These are phyloP conservation scores for Ditula angustiorana DNA, from an alignment of 2,888 invertebrate species.

Conservation along the genomic window DNA sequence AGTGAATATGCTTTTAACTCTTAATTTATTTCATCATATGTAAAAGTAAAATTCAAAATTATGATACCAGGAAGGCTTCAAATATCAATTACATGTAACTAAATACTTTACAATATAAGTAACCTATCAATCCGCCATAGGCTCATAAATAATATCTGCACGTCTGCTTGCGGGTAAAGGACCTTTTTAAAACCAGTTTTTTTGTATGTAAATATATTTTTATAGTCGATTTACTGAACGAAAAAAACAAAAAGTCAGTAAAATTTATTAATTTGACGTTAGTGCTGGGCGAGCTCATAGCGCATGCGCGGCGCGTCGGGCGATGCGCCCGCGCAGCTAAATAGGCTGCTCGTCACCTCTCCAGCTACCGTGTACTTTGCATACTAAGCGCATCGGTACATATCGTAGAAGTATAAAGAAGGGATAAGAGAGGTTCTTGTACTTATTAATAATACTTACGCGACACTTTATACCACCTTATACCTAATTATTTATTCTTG, in stretches of 20 bases:
- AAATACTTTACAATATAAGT: neutral
- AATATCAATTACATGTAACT: too few species aligned
- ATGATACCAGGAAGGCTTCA: too few species aligned
- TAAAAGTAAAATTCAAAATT: too few species aligned
- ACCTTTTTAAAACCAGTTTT: constrained; percentile 29
- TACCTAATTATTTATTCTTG: too few species aligned
- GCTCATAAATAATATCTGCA: constrained; percentile 36
- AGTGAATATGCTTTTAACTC: too few species aligned
- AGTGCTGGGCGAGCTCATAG: constrained; percentile 43
- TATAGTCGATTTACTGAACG: constrained; percentile 33
- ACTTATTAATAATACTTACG: neutral
- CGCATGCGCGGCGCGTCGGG: constrained; percentile 56
- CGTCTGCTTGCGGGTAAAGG: constrained; percentile 30
- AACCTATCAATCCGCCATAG: neutral
- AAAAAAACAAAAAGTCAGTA: constrained; percentile 34
- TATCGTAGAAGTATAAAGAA: constrained; percentile 47
- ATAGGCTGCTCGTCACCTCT: constrained; percentile 78
- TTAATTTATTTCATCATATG: too few species aligned
- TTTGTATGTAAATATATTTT: constrained; percentile 27
- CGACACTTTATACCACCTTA: too few species aligned
- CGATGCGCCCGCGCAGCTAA: constrained; percentile 68
- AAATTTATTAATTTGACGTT: constrained; percentile 38
- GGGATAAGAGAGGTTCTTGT: neutral
- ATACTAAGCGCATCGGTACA: constrained; percentile 66
- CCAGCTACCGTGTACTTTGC: constrained; percentile 65